phyloP scores from a whole-genome alignment of 2,797 vertebrate species.

The Cryptoprocta ferox region DNA sequence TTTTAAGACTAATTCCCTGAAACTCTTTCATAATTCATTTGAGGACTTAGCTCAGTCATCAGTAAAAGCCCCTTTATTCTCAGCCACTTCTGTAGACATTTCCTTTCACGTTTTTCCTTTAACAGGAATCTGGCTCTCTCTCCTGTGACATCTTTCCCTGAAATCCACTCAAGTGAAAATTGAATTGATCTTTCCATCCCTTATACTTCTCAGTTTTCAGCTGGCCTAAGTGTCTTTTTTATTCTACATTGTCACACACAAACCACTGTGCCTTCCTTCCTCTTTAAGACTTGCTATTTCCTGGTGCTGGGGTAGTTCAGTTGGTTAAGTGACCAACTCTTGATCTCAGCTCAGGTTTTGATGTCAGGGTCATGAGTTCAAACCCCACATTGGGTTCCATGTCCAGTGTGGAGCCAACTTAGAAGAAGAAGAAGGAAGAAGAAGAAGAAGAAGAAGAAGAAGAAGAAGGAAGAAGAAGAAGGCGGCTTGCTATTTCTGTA shows the following conservation, averaged over 20 bases:
- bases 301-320: neutral
- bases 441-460: too few relatives aligned
- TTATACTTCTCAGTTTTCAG: neutral
- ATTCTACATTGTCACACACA: neutral
- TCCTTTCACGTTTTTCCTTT: neutral
- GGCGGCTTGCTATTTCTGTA: neutral
- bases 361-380: too few relatives aligned
- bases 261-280: neutral
- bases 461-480: too few relatives aligned
- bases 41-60: neutral
- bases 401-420: too few relatives aligned
- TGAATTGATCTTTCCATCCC: conserved; percentile 9
- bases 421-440: too few relatives aligned
- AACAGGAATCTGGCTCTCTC: neutral
- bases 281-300: neutral
- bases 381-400: too few relatives aligned
- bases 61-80: neutral
- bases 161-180: conserved; percentile 14
- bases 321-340: too few relatives aligned
- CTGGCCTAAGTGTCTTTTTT: neutral
- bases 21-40: neutral
- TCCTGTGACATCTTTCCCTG: neutral
- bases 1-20: neutral
- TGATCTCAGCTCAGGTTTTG: too few relatives aligned
- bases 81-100: neutral